Evolutionary conservation across 2,113 vertebrate genomes (phyloP), one percentile per base, ranked within the genome.

Genomic region (Petrocephalus zakoni): DNA sequence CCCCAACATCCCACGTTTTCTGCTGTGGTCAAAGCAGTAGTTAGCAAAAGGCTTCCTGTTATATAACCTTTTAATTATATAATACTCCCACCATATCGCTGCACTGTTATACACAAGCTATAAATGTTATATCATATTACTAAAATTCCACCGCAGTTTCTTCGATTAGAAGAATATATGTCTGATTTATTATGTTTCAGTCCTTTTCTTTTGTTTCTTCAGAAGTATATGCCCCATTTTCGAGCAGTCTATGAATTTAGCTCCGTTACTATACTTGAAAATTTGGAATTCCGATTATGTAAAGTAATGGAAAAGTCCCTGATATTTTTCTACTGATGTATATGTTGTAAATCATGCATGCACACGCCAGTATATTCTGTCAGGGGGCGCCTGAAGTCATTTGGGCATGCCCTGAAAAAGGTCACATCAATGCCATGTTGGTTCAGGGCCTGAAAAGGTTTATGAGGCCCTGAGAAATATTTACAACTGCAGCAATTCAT

Each of bases 21-120:
- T 86, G 61, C 56, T 61, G 58, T 88, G 15, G 37, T 51, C 42
- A 61, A 85, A 21, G 52, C 93, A 94, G 92, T 89, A 92, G 90
- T 92, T 91, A 92, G 92, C 90, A 46, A 89, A 92, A 91, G 91
- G 10, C 37, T 56, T 83, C 51, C 37, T 58, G 46, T 92, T 93
- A 91, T 93, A 92, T 93, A 92, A 49, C 37, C 47, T 83, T 83
- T 83, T 83, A 49, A 49, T 49, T 49, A 83, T 47, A 83, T 83
- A 83, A 83, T 83, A 46, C 81, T 83, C 81, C 46, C 46, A 49
- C 46, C 46, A 83, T 21, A 83, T 49, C 21, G 10, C 13, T 83
- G 46, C 8, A 10, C 46, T 49, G 46, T 49, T 83, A 83, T 21
- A n/a, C 21, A 21, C 42, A 83, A 83, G 81, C 6, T 49, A 8